Evolutionary conservation across 2,113 vertebrate genomes (phyloP).

Genomic region (Eulacestoma nigropectus): DNA sequence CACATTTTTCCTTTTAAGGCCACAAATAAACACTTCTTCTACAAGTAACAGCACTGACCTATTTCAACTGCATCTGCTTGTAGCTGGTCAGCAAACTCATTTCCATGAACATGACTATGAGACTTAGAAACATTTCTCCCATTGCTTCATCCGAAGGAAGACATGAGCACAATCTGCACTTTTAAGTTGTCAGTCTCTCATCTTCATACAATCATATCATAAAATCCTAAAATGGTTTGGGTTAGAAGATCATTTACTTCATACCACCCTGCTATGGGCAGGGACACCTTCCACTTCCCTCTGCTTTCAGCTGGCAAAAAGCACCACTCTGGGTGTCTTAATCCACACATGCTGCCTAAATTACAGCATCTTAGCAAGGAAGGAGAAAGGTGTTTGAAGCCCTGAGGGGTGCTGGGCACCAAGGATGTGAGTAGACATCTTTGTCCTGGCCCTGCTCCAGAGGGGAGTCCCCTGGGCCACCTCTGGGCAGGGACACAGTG

Average conservation of each 20-base stretch:
- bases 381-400: not conserved
- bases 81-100: not conserved
- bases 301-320: not conserved
- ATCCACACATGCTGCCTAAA: not conserved
- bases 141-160: not conserved
- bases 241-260: not conserved
- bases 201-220: accelerated
- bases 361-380: not conserved
- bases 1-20: constrained; percentile 66
- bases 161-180: not conserved
- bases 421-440: not conserved
- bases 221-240: not conserved
- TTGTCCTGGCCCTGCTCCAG: not conserved
- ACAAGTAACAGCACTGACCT: constrained; percentile 19
- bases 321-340: not conserved
- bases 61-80: not conserved
- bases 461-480: not conserved
- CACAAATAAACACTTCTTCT: constrained; percentile 37
- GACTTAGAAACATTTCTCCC: not conserved
- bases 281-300: not conserved
- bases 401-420: not conserved
- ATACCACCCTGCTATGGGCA: not conserved
- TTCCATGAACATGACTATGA: not conserved
- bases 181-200: not conserved
- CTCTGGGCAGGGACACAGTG: not conserved